Evolutionary conservation across 2,888 invertebrate genomes (phyloP).

Genomic region (Patella pellucida): DNA sequence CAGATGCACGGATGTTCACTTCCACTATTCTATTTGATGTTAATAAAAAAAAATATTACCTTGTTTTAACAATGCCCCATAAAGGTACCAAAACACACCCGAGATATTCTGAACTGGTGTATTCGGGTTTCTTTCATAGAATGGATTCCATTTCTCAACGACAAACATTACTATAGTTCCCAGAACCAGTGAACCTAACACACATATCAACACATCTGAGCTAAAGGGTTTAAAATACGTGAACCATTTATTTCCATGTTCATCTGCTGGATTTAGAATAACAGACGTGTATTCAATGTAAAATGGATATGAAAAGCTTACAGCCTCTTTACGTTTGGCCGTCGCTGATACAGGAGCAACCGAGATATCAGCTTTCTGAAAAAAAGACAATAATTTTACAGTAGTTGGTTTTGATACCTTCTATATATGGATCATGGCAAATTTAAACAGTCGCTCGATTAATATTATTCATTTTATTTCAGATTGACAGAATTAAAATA

Average conservation of each 20-base stretch:
- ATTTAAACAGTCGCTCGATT: too few relatives aligned
- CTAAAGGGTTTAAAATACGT: slow-evolving; percentile 51
- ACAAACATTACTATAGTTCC: slow-evolving; percentile 43
- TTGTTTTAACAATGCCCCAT: slow-evolving; percentile 91
- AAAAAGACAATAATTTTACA: background rate
- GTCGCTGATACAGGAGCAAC: slow-evolving; percentile 89
- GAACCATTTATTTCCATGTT: slow-evolving; percentile 43
- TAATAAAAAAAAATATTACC: slow-evolving; percentile 78
- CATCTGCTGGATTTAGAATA: slow-evolving; percentile 48
- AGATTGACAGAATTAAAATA: too few relatives aligned
- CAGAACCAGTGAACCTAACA: slow-evolving; percentile 37
- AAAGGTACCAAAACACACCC: slow-evolving; percentile 83
- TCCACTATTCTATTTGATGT: too few relatives aligned
- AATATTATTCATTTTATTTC: too few relatives aligned
- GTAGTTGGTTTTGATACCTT: too few relatives aligned
- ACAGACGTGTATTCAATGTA: slow-evolving; percentile 48
- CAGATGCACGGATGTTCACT: too few relatives aligned
- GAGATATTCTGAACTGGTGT: slow-evolving; percentile 15
- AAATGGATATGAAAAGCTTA: slow-evolving; percentile 90
- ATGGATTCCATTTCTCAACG: slow-evolving; percentile 44
- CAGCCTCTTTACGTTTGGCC: slow-evolving; percentile 87
- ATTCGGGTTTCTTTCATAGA: background rate
- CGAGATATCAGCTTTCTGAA: slow-evolving; percentile 85
- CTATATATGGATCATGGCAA: too few relatives aligned
- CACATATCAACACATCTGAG: slow-evolving; percentile 46